These are phyloP conservation scores for Notodonta dromedarius DNA, from an alignment of 2,888 invertebrate genomes.

Conservation along the genomic window DNA sequence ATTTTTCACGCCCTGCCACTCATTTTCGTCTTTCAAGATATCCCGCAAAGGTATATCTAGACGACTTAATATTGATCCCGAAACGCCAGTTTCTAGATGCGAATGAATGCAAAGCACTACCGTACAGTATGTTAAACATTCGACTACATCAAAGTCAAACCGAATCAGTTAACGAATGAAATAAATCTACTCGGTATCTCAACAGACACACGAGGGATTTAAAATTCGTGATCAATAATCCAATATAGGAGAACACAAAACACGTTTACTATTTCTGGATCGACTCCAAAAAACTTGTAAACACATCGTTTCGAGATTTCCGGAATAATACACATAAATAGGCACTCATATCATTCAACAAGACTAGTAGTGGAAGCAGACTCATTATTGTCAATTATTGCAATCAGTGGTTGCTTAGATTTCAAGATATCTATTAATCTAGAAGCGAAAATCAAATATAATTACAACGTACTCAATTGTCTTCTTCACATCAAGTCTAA, in stretches of 20 bases:
- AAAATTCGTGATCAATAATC: slow-evolving; percentile 6
- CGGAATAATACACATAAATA: slow-evolving; percentile 3
- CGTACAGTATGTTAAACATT: not conserved
- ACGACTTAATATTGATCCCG: not conserved
- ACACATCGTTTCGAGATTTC: slow-evolving; percentile 2
- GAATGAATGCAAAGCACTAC: not conserved
- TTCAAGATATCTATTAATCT: too few species aligned
- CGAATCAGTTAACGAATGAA: not conserved
- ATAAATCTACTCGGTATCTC: not conserved
- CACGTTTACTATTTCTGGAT: slow-evolving; percentile 3
- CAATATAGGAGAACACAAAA: slow-evolving; percentile 5
- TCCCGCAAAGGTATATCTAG: not conserved
- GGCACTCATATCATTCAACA: too few species aligned
- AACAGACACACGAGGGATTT: not conserved
- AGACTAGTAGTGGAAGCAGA: too few species aligned
- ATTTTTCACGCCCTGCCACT: too few species aligned
- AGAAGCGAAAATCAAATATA: too few species aligned
- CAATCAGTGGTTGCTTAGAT: too few species aligned
- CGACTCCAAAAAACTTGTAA: slow-evolving; percentile 4
- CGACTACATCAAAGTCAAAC: slow-evolving; percentile 5
- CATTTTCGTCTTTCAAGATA: too few species aligned
- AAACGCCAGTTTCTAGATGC: not conserved
- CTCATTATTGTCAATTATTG: too few species aligned
- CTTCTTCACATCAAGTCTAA: too few species aligned
- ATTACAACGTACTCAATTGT: too few species aligned